Evolutionary conservation across 2,797 vertebrate genomes (phyloP), one percentile per base, ranked within the genome.

Genomic region (Melanotaenia maccullochi): DNA sequence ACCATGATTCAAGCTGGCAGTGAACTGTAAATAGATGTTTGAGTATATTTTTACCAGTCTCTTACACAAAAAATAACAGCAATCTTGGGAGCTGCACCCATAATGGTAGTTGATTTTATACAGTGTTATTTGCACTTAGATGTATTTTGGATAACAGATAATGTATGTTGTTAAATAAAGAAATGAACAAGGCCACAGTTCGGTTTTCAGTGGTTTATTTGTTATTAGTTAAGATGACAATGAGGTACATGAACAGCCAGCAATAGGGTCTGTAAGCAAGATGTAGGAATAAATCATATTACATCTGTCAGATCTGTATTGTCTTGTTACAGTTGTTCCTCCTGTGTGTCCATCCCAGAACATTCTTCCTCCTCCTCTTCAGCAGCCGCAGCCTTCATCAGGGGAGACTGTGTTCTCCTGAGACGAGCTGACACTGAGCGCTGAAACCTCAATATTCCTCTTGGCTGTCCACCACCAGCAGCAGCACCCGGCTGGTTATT

Each of bases 361-460:
- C 74, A n/a, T 47, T 47, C 74, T 52, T 92, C 89, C 65, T 92
- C 90, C 47, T 89, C 89, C 9, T 88, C 86, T 54, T 87, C 84
- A 18, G 73, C 30, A 0, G 65, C 66, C 60, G 20, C 71, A 67
- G 32, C 47, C 69, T 82, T 90, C 65, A 28, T 73, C 62, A 9
- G 44, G 0, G 68, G 62, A 40, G 64, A 0, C 59, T 75, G 82
- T 2, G 64, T 78, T 67, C 75, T 84, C 78, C 79, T 72, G 25
- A 77, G 86, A 35, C 70, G 81, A 51, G 87, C 75, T 16, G 78
- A 81, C 35, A 56, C 72, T 9, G 90, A 92, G 3, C 86, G 91
- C 71, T 68, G 89, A 65, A 86, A 84, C 75, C 90, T 85, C 63
- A 68, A 1, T 57, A 75, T 73, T 56, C 71, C 64, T 0, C 11